A percentile compares a stretch with the other conserved stretches of the same genome.
Conservation (phyloP, 2,113 vertebrate genomes). For the Cottus gobio region DNA sequence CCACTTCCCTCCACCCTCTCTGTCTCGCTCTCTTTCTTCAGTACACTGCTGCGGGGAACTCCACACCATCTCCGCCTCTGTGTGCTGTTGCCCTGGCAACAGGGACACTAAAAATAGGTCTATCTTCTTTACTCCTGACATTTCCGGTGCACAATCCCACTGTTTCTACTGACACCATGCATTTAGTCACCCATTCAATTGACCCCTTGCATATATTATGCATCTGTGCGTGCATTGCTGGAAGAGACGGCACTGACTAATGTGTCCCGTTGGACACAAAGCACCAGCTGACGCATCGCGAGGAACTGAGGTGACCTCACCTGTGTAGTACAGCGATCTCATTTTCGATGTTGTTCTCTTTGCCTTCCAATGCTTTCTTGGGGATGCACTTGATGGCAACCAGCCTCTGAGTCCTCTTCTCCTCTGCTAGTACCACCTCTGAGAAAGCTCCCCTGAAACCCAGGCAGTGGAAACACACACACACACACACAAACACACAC, state of each 20-base stretch:
- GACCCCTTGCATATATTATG: conserved; percentile 52
- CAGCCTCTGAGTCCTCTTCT: conserved; percentile 91
- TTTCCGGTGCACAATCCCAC: conserved; percentile 83
- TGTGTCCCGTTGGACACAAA: conserved; percentile 19
- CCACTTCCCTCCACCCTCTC: conserved; percentile 59
- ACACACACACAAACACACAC: not conserved
- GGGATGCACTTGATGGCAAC: conserved; percentile 98
- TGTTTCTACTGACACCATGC: conserved; percentile 80
- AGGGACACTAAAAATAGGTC: conserved; percentile 87
- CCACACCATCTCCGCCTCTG: conserved; percentile 81
- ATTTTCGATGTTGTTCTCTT: conserved; percentile 97
- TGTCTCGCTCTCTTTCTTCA: conserved; percentile 75
- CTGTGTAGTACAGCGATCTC: conserved; percentile 97
- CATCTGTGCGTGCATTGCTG: conserved; percentile 12
- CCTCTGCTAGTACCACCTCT: conserved; percentile 96
- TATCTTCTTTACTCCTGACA: conserved; percentile 85
- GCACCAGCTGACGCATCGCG: not conserved
- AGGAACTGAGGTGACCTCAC: conserved; percentile 75
- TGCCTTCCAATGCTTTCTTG: conserved; percentile 96
- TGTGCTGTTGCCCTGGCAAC: conserved; percentile 86
- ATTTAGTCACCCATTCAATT: conserved; percentile 72
- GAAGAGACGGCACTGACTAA: not conserved
- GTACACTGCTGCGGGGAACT: conserved; percentile 83
- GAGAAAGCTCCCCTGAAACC: conserved; percentile 93
- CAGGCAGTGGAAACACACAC: not conserved